Conservation (phyloP, 2,888 invertebrate species). For the Adelphocoris suturalis region DNA sequence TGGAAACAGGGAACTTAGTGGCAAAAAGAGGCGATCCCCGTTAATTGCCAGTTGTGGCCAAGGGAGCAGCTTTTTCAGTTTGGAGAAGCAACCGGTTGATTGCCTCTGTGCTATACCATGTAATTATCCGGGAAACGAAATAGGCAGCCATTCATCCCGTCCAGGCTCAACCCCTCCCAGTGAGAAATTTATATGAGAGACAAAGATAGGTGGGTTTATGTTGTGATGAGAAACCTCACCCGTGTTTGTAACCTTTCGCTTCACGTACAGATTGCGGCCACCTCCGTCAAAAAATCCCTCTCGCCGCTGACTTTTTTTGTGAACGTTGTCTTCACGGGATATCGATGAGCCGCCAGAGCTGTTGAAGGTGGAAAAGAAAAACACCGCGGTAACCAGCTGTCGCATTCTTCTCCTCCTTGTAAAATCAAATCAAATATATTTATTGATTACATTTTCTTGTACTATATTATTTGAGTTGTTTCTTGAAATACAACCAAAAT, state of each 20-base stretch:
- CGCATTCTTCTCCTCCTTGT: background rate
- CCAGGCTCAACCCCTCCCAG: background rate
- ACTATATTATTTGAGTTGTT: no score
- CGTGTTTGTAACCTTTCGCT: background rate
- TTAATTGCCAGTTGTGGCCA: background rate
- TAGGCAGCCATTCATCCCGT: slow-evolving; percentile 31
- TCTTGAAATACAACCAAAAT: no score
- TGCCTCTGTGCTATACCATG: slow-evolving; percentile 44
- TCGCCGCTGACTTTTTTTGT: background rate
- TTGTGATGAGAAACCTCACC: background rate
- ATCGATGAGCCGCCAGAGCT: background rate
- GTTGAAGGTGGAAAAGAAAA: background rate
- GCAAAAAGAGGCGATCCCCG: slow-evolving; percentile 5
- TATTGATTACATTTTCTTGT: no score
- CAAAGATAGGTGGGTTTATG: background rate
- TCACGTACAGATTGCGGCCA: background rate
- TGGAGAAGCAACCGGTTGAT: slow-evolving; percentile 43
- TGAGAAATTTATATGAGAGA: background rate
- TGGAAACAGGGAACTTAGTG: background rate
- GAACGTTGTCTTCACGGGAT: background rate
- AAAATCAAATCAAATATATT: no score
- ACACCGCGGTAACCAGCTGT: background rate
- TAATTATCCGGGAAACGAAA: slow-evolving; percentile 36
- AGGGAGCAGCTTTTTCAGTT: slow-evolving; percentile 33
- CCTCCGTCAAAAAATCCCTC: background rate